Conservation (phyloP, 2,113 vertebrate genomes). For the Baryphthengus martii region DNA sequence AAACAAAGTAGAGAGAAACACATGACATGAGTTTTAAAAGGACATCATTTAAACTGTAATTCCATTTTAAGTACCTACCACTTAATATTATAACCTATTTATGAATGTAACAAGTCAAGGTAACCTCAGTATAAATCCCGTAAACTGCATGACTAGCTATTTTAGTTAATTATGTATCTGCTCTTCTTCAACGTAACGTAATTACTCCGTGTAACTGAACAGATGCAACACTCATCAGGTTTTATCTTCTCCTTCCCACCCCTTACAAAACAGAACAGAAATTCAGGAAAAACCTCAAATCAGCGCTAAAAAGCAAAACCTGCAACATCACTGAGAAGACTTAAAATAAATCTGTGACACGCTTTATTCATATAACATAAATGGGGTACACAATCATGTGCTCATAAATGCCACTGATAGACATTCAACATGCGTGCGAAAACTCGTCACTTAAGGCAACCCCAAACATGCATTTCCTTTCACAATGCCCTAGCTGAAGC, state of each 20-base stretch:
- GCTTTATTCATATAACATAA: not conserved
- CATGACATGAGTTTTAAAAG: not conserved
- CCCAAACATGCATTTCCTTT: not conserved
- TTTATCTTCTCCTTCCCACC: not conserved
- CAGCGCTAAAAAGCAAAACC: not conserved
- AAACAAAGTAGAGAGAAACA: not conserved
- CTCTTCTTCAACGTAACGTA: not conserved
- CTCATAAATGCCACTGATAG: not conserved
- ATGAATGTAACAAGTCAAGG: not conserved
- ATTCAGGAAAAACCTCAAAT: not conserved
- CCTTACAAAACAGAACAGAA: not conserved
- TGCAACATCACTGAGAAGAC: not conserved
- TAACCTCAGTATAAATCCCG: not conserved
- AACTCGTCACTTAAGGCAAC: not conserved
- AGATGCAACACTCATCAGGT: not conserved
- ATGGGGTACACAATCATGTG: accelerated
- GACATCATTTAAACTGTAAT: not conserved
- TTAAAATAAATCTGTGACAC: not conserved
- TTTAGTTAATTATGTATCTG: not conserved
- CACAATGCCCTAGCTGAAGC: not conserved
- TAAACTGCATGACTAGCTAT: not conserved
- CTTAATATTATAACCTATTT: not conserved
- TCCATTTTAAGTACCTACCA: not conserved
- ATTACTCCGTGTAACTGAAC: not conserved
- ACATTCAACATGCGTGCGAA: not conserved